Evolutionary conservation across 1,140 invertebrate genomes (phyloP).

Genomic region (Chironomus striatipennis): DNA sequence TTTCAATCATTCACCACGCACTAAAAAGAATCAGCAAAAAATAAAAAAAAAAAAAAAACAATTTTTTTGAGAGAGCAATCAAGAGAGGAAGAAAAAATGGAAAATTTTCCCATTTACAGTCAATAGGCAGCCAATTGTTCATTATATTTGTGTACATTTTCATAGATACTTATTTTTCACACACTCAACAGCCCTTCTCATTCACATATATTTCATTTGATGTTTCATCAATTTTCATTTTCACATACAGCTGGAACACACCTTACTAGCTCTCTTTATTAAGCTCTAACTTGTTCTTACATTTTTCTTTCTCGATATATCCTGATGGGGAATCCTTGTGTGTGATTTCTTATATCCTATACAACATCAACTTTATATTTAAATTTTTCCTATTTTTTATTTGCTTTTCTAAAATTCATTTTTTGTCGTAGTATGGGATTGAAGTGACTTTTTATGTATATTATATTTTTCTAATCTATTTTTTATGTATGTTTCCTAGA

Average conservation of each 20-base stretch:
- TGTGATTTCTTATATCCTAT: not conserved
- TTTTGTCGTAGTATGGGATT: not conserved
- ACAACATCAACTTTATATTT: not conserved
- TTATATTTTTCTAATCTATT: not conserved
- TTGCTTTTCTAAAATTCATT: not conserved
- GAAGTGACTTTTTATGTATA: conserved; percentile 3
- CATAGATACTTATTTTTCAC: not conserved
- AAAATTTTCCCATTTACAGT: no score
- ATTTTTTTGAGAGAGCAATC: no score
- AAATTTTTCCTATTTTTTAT: not conserved
- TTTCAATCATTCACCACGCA: no score
- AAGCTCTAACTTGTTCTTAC: not conserved
- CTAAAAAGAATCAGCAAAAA: no score
- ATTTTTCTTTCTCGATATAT: conserved; percentile 1
- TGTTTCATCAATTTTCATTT: conserved; percentile 13
- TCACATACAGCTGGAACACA: conserved; percentile 2
- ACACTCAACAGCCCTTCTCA: not conserved
- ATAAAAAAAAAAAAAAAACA: no score
- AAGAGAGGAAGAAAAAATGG: no score
- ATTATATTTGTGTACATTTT: no score
- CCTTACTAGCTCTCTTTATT: not conserved
- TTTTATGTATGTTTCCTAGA: conserved; percentile 18
- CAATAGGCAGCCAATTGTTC: no score
- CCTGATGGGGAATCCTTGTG: not conserved
- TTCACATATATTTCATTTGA: not conserved